Percentiles rank a stretch among this genome's conserved stretches.
These are phyloP conservation scores for Illadopsis cleaveri DNA, from an alignment of 2,113 vertebrate genomes.

Conservation along the genomic window DNA sequence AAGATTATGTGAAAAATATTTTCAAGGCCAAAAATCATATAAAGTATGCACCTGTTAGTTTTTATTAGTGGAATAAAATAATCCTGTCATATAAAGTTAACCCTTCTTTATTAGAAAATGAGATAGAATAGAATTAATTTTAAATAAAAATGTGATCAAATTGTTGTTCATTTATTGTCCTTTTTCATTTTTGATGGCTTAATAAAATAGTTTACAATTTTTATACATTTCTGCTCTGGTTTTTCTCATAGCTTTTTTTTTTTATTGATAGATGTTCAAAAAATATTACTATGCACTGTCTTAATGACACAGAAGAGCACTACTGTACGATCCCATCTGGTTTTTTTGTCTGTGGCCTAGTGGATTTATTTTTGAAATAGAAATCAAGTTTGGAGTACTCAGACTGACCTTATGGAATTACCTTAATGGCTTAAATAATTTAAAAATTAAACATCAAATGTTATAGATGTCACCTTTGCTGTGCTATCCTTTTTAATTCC, in stretches of 20 bases:
- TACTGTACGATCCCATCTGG: fast-evolving
- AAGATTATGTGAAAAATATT: background rate
- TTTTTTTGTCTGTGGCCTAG: background rate
- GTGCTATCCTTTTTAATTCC: background rate
- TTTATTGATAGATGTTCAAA: background rate
- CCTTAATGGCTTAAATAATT: background rate
- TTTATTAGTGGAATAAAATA: background rate
- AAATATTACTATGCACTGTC: background rate
- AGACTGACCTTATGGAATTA: background rate
- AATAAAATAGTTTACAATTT: background rate
- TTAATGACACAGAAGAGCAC: background rate
- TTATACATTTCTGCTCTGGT: background rate
- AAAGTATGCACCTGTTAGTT: background rate
- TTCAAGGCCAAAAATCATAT: background rate
- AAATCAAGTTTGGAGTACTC: background rate
- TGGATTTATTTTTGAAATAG: background rate
- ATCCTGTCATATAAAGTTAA: background rate
- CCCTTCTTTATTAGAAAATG: background rate
- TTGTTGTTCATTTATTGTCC: background rate
- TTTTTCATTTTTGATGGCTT: background rate
- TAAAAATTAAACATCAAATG: background rate
- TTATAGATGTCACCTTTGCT: background rate
- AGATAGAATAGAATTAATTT: background rate
- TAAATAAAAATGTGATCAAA: background rate
- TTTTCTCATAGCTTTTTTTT: background rate